phyloP scores from a whole-genome alignment of 1,140 invertebrate species.

The Aethina tumida region DNA sequence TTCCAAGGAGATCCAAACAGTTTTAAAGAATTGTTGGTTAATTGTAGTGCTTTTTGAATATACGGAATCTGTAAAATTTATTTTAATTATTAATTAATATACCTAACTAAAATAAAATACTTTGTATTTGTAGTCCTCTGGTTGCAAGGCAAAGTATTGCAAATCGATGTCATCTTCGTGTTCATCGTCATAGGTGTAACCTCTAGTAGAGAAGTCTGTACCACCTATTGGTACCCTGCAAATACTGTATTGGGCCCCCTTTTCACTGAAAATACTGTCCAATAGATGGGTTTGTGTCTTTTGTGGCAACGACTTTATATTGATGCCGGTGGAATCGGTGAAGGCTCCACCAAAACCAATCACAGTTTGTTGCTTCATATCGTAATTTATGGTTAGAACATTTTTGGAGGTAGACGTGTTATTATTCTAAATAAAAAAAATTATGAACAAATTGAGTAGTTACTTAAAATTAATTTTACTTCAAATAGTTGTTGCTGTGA shows the following conservation, averaged over 20 bases:
- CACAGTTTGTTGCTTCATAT: conserved; percentile 13
- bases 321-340: conserved; percentile 12
- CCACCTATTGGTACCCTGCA: conserved; percentile 75
- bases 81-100: background rate
- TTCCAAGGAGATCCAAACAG: conserved; percentile 60
- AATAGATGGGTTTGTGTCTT: conserved; percentile 4
- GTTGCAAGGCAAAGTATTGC: conserved; percentile 30
- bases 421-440: no score
- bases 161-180: conserved; percentile 26
- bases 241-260: conserved; percentile 64
- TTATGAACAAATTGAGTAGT: no score
- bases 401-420: background rate
- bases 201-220: conserved; percentile 62
- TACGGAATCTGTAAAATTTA: conserved; percentile 6
- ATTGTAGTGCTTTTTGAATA: no score
- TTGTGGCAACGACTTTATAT: conserved; percentile 9
- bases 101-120: no score
- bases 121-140: conserved; percentile 36
- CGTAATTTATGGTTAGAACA: conserved; percentile 6
- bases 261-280: conserved; percentile 38
- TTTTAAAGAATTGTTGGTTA: conserved; percentile 35
- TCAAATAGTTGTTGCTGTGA: no score
- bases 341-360: conserved; percentile 16
- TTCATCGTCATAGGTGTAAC: conserved; percentile 59
- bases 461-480: no score